phyloP scores from a whole-genome alignment of 1,140 invertebrate genomes.

The Saccostrea cuccullata region DNA sequence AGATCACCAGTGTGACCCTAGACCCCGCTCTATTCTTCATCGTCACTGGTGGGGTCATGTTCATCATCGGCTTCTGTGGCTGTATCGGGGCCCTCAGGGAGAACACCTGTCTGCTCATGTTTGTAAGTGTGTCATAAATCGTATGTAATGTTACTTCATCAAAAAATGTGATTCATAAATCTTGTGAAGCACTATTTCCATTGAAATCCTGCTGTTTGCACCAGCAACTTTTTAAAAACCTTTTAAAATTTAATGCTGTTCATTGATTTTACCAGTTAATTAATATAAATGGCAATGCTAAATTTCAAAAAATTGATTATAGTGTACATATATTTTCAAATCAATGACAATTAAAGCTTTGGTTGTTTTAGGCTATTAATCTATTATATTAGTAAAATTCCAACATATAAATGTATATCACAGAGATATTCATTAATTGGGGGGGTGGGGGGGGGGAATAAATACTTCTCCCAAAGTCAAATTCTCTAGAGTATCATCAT shows the following conservation, averaged over 20 bases:
- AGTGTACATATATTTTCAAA: background rate
- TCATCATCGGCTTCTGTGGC: slow-evolving; percentile 94
- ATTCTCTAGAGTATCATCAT: too few relatives aligned
- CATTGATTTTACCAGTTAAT: slow-evolving; percentile 13
- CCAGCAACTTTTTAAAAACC: background rate
- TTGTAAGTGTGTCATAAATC: slow-evolving; percentile 79
- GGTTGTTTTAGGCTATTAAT: too few relatives aligned
- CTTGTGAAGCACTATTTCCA: background rate
- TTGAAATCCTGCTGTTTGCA: background rate
- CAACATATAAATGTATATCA: too few relatives aligned
- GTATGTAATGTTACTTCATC: background rate
- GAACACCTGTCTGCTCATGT: slow-evolving; percentile 84
- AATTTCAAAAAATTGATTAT: background rate
- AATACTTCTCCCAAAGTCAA: too few relatives aligned
- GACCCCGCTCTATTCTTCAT: slow-evolving; percentile 98
- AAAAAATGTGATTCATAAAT: background rate
- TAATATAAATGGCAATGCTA: background rate
- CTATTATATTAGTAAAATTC: too few relatives aligned
- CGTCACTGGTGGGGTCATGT: slow-evolving; percentile 93
- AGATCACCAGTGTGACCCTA: slow-evolving; percentile 90
- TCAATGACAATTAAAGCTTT: too few relatives aligned
- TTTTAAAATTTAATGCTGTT: background rate
- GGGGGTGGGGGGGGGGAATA: too few relatives aligned
- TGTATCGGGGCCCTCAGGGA: slow-evolving; percentile 95
- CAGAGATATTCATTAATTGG: too few relatives aligned